Evolutionary conservation across 2,113 vertebrate genomes (phyloP).

Genomic region (Rhabdornis inornatus): DNA sequence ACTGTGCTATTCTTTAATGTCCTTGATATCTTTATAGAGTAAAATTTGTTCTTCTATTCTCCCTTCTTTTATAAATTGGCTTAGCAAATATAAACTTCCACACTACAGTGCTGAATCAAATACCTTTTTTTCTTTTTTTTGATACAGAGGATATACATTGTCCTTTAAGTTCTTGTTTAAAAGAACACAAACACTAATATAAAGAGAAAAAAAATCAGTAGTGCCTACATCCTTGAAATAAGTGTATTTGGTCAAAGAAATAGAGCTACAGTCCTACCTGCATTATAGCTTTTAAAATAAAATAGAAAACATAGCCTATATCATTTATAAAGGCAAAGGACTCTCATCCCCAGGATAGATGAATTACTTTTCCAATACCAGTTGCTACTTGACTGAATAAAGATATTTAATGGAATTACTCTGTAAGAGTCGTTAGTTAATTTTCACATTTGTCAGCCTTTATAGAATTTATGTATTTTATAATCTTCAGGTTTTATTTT

Average conservation of each 20-base stretch:
- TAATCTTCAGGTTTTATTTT: not conserved
- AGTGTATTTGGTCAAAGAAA: not conserved
- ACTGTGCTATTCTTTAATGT: not conserved
- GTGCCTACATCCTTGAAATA: not conserved
- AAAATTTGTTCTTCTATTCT: not conserved
- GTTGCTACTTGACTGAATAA: not conserved
- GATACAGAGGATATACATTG: rapidly evolving
- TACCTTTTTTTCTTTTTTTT: no score
- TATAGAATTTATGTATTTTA: not conserved
- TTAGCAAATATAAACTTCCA: not conserved
- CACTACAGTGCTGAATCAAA: not conserved
- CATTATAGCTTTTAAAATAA: not conserved
- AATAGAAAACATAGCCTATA: not conserved
- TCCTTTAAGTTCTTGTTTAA: not conserved
- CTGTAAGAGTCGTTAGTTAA: not conserved
- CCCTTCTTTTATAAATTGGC: not conserved
- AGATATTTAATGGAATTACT: not conserved
- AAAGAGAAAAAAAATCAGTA: not conserved
- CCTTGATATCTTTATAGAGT: not conserved
- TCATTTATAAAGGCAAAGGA: not conserved
- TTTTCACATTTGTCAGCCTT: not conserved
- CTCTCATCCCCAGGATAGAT: not conserved
- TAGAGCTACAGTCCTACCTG: not conserved
- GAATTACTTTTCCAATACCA: not conserved
- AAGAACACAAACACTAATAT: not conserved